These are phyloP conservation scores for Cinara cedri DNA, from an alignment of 2,888 invertebrate genomes.

Conservation along the genomic window DNA sequence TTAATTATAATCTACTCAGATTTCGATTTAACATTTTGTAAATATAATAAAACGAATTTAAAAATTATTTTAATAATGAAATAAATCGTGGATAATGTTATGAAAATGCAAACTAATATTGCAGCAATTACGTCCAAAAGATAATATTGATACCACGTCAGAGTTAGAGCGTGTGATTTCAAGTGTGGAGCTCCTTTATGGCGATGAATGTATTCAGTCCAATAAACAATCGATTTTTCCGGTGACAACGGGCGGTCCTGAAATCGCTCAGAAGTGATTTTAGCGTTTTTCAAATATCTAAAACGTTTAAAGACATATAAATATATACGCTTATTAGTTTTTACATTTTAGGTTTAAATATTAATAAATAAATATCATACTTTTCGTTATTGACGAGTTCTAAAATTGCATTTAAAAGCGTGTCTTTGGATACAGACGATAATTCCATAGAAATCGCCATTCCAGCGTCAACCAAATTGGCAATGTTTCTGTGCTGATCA, in stretches of 20 bases:
- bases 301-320: too few relatives aligned
- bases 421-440: background rate
- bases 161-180: slow-evolving; percentile 65
- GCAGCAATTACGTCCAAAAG: slow-evolving; percentile 20
- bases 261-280: slow-evolving; percentile 71
- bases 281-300: slow-evolving; percentile 69
- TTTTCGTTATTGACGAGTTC: slow-evolving; percentile 20
- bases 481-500: slow-evolving; percentile 30
- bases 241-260: slow-evolving; percentile 79
- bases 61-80: background rate
- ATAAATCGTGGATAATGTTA: background rate
- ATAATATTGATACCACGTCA: slow-evolving; percentile 36
- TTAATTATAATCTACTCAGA: background rate
- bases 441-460: slow-evolving; percentile 35
- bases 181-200: slow-evolving; percentile 82
- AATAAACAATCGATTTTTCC: slow-evolving; percentile 78
- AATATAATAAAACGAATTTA: background rate
- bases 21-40: background rate
- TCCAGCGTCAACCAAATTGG: slow-evolving; percentile 34
- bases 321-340: background rate
- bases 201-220: slow-evolving; percentile 85
- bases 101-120: background rate
- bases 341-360: too few relatives aligned
- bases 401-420: background rate
- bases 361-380: too few relatives aligned